Conservation (phyloP, 2,888 invertebrate species). For the Pristionchus arcanus region DNA sequence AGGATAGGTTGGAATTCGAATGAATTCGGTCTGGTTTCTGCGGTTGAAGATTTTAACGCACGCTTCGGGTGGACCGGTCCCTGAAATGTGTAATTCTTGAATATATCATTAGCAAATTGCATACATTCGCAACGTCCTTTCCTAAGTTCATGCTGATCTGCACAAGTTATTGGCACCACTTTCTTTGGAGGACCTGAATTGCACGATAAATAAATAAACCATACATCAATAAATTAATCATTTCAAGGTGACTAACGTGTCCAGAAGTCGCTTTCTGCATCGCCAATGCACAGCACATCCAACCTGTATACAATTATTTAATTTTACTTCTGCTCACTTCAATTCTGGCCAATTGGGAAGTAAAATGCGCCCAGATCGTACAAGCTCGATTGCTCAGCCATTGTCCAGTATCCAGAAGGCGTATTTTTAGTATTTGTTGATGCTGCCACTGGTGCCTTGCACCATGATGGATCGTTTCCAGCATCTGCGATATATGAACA, state of each 20-base stretch:
- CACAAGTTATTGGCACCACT: too few relatives aligned
- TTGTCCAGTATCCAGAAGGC: background rate
- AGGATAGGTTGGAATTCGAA: background rate
- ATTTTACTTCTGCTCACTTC: too few relatives aligned
- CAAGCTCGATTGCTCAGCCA: background rate
- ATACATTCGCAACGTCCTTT: too few relatives aligned
- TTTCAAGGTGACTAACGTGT: background rate
- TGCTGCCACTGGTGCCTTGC: too few relatives aligned
- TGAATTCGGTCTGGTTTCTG: background rate
- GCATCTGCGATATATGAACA: too few relatives aligned
- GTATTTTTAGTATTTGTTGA: too few relatives aligned
- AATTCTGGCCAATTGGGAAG: too few relatives aligned
- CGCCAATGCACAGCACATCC: background rate
- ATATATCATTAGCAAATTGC: too few relatives aligned
- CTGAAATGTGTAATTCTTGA: background rate
- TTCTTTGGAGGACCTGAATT: background rate
- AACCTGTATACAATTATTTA: background rate
- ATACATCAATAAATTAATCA: too few relatives aligned
- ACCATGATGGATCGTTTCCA: too few relatives aligned
- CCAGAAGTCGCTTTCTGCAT: background rate
- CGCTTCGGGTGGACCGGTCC: background rate
- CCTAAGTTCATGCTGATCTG: too few relatives aligned
- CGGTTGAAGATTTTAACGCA: background rate
- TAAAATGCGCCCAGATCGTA: background rate
- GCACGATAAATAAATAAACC: too few relatives aligned